Conservation (phyloP, 1,140 invertebrate species). For the Leptonema lineaticorne region DNA sequence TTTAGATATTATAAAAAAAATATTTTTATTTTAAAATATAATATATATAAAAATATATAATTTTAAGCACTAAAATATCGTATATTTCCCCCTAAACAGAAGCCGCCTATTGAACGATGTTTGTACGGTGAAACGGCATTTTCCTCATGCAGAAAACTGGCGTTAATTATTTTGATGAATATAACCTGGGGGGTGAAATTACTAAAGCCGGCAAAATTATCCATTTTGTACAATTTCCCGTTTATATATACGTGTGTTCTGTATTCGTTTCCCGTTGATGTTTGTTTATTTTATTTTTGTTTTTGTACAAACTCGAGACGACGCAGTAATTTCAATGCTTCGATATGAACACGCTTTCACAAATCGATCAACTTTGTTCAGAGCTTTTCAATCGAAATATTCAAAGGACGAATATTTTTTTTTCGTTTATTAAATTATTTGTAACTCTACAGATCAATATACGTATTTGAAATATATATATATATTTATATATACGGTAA, state of each 20-base stretch:
- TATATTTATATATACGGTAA: not conserved
- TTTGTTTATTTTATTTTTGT: too few species aligned
- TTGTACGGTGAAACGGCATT: not conserved
- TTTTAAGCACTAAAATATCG: too few species aligned
- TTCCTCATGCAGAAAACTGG: not conserved
- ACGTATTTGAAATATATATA: not conserved
- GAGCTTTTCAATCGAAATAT: too few species aligned
- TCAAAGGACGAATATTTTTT: too few species aligned
- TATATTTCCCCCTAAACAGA: too few species aligned
- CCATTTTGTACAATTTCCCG: conserved; percentile 18
- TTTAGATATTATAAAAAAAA: too few species aligned
- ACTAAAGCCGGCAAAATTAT: not conserved
- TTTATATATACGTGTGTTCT: not conserved
- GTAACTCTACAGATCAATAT: not conserved
- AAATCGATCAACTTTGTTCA: too few species aligned
- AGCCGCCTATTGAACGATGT: too few species aligned
- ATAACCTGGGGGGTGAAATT: conserved; percentile 16
- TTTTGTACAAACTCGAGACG: too few species aligned
- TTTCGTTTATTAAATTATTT: too few species aligned
- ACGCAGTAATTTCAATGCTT: not conserved
- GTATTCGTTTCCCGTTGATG: not conserved
- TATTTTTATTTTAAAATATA: too few species aligned
- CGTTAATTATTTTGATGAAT: conserved; percentile 25
- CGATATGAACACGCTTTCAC: not conserved
- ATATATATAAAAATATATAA: too few species aligned